Evolutionary conservation across 23 tunicate species (phyloP).

Genomic region (Oikopleura vanhoeffeni): DNA sequence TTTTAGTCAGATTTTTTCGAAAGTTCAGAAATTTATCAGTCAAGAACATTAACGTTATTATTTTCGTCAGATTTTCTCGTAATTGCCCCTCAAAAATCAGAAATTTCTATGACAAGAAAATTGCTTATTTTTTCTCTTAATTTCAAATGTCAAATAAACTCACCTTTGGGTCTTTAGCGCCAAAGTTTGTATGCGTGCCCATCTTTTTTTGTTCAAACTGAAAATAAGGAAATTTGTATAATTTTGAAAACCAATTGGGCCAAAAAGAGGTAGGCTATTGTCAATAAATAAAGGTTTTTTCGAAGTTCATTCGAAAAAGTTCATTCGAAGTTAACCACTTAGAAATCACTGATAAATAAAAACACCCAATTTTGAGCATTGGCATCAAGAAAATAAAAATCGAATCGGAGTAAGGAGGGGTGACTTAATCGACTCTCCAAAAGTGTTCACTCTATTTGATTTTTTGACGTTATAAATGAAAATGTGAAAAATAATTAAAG

Average conservation of each 20-base stretch:
- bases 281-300: not conserved
- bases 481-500: too few species aligned
- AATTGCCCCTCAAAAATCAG: too few species aligned
- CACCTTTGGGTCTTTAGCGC: not conserved
- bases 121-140: not conserved
- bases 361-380: not conserved
- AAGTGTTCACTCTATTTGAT: not conserved
- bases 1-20: too few species aligned
- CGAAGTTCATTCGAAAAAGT: not conserved
- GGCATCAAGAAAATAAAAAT: too few species aligned
- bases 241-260: not conserved
- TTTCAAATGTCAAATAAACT: too few species aligned
- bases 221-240: not conserved
- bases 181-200: not conserved
- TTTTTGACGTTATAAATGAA: too few species aligned
- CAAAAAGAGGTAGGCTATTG: not conserved
- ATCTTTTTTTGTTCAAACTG: not conserved
- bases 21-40: too few species aligned
- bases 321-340: not conserved
- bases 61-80: too few species aligned
- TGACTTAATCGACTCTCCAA: too few species aligned
- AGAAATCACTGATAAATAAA: not conserved
- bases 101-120: not conserved
- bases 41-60: too few species aligned
- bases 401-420: too few species aligned